Base-by-base conservation (phyloP, 2,113 vertebrate species). In the Gobius niger region DNA sequence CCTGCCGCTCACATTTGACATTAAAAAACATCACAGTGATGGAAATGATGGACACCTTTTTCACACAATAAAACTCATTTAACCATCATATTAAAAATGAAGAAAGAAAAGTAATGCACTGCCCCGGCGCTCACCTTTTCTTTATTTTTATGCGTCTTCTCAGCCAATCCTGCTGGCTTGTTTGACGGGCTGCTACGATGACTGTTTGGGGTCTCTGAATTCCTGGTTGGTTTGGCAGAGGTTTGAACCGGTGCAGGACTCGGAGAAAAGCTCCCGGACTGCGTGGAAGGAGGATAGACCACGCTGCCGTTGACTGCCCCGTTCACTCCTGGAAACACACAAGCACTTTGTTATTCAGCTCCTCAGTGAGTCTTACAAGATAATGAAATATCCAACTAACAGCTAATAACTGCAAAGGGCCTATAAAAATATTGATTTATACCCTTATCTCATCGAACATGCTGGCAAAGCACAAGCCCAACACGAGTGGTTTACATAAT, bases 251-350 rank as follows among this genome's bases (percentile, higher is more conserved):
- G 87, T 15, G 93, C 88, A 8, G 92, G 83, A 44, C 93, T 91
- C 18, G 88, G 85, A 7, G 95, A 91, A 18, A 94, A 92, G 75
- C 87, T 93, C 78, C 94, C 88, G 52, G 85, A 72, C 74, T 91
- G 91, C 74, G 91, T 92, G 65, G 93, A 91, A 6, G 92, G 90
- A 59, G 94, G 88, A 75, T 92, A 92, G 64, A 92, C 88, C 51
- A 91, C 93, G 59, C 82, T 95, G 81, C 98, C 97, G 75, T 99
- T 98, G 76, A 99, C 75, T 34, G 95, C 95, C 68, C 97, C 97
- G 61, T 98, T 99, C 75, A 98, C 71, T 86, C 96, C 97, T 98
- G 57, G 15, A 81, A 84, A 76, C 53, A 73, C 18, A 75, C 77
- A 79, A 63, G 46, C 47, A 15, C n/a, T 42, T 56, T 40, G 50